These are phyloP conservation scores for Hoplostethus mediterraneus DNA, from an alignment of 2,797 vertebrate species.

Conservation along the genomic window DNA sequence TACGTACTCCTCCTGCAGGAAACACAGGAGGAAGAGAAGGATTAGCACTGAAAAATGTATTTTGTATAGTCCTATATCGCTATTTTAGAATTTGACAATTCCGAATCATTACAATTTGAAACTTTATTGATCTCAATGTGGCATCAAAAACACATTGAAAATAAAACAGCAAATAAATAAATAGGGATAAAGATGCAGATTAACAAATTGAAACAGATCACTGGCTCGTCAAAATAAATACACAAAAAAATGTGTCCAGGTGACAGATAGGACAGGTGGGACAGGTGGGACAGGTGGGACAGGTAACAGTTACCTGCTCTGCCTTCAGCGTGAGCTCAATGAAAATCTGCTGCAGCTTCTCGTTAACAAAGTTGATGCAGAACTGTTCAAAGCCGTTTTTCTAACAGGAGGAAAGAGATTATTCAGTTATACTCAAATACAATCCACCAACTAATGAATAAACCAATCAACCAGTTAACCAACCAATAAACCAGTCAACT, in stretches of 20 bases:
- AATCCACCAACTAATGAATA: background rate
- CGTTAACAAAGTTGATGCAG: conserved; percentile 91
- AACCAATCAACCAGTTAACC: background rate
- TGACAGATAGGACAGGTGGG: background rate
- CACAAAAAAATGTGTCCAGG: too few species aligned
- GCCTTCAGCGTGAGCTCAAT: conserved; percentile 90
- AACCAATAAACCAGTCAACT: background rate
- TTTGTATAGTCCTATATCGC: too few species aligned
- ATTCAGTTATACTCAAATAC: background rate
- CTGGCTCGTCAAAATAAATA: too few species aligned
- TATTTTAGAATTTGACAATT: too few species aligned
- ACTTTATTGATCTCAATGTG: too few species aligned
- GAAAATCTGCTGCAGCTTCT: conserved; percentile 91
- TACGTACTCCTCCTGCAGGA: conserved; percentile 87
- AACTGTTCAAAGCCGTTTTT: conserved; percentile 89
- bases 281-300: background rate
- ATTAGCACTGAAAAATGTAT: too few species aligned
- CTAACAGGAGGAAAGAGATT: conserved; percentile 47
- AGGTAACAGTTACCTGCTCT: conserved; percentile 79
- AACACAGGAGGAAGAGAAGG: background rate
- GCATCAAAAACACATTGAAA: too few species aligned
- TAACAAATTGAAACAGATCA: background rate
- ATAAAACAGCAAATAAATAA: too few species aligned
- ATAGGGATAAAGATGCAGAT: too few species aligned
- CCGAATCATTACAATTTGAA: too few species aligned